phyloP scores from a whole-genome alignment of 2,113 vertebrate genomes.

The Cottus gobio region DNA sequence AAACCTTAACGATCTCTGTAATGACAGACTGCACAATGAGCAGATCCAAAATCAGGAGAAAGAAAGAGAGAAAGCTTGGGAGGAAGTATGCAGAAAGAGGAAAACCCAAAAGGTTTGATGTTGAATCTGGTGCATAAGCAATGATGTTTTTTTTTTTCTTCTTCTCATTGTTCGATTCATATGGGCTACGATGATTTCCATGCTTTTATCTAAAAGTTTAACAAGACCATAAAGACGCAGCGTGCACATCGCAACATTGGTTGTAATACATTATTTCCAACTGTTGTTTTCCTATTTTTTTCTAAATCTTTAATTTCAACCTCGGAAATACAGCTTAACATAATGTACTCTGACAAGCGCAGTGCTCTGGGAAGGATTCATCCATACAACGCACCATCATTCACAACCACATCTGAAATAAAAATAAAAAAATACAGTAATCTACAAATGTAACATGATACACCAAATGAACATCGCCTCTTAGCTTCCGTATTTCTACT shows the following conservation, averaged over 20 bases:
- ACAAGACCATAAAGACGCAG: background rate
- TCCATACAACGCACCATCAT: background rate
- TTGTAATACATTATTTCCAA: fast-evolving
- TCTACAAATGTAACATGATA: background rate
- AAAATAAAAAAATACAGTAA: background rate
- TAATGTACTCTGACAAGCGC: background rate
- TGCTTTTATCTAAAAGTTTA: slow-evolving; percentile 38
- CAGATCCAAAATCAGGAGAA: slow-evolving; percentile 5
- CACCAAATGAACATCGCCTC: background rate
- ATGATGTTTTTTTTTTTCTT: background rate
- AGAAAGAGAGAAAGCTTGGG: background rate
- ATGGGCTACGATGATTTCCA: background rate
- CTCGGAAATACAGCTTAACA: background rate
- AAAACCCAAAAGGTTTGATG: background rate
- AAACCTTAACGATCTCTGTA: background rate
- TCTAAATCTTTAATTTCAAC: background rate
- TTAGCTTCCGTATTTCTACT: slow-evolving; percentile 58
- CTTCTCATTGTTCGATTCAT: background rate
- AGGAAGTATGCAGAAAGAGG: background rate
- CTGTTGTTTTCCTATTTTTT: background rate
- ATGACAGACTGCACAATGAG: slow-evolving; percentile 1
- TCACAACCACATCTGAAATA: background rate
- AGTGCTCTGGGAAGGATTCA: background rate
- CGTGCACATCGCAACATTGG: background rate
- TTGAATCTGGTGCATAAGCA: background rate